These are phyloP conservation scores for Mizuhopecten yessoensis DNA, from an alignment of 1,140 invertebrate genomes.

Conservation along the genomic window DNA sequence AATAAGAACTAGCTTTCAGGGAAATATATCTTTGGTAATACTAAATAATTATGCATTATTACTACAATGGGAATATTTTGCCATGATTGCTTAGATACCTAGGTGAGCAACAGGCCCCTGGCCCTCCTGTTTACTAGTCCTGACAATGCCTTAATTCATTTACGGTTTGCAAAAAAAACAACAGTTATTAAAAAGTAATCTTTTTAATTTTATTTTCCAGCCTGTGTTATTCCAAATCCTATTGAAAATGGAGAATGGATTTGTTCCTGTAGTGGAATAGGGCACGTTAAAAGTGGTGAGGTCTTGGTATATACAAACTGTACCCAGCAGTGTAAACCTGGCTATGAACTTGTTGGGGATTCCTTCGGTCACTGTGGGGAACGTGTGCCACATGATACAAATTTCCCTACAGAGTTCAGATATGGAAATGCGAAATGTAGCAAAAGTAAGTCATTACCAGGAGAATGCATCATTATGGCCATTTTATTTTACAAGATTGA, in stretches of 20 bases:
- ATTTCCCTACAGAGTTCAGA: background rate
- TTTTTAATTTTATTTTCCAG: background rate
- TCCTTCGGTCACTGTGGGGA: background rate
- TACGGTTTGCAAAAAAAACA: too few relatives aligned
- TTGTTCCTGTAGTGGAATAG: background rate
- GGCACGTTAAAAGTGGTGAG: background rate
- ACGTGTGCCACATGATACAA: background rate
- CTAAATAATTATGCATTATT: too few relatives aligned
- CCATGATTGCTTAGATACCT: too few relatives aligned
- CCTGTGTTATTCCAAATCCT: background rate
- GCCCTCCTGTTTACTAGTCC: too few relatives aligned
- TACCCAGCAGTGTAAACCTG: conserved; percentile 1
- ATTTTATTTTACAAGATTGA: too few relatives aligned
- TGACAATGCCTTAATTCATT: too few relatives aligned
- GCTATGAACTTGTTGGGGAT: background rate
- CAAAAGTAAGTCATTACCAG: background rate
- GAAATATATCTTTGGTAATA: too few relatives aligned
- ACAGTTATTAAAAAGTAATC: background rate
- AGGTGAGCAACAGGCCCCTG: too few relatives aligned
- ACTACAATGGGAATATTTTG: too few relatives aligned
- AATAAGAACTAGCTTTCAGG: too few relatives aligned
- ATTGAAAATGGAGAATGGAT: background rate
- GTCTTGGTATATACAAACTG: background rate
- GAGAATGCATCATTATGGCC: too few relatives aligned
- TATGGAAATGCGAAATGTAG: background rate